These are phyloP conservation scores for Sebastes glaucus DNA, from an alignment of 2,797 vertebrate species.

Conservation along the genomic window DNA sequence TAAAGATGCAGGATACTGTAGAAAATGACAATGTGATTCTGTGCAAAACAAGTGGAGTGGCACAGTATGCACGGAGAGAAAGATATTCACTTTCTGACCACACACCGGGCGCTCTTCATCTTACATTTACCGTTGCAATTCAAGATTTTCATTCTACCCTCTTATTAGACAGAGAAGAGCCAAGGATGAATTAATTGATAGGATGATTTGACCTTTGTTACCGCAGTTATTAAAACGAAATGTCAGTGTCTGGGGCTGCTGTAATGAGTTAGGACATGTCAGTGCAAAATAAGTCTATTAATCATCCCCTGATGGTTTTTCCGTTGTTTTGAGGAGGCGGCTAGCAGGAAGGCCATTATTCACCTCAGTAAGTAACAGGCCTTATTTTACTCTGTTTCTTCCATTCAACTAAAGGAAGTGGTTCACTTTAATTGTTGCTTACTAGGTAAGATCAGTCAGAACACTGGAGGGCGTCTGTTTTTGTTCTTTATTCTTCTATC, in stretches of 20 bases:
- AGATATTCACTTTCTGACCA: background rate
- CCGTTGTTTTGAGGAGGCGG: conserved; percentile 9
- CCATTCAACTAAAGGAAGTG: conserved; percentile 35
- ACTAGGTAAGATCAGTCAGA: conserved; percentile 28
- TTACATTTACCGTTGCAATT: conserved; percentile 16
- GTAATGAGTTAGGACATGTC: conserved; percentile 59
- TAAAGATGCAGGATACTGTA: background rate
- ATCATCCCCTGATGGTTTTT: conserved; percentile 30
- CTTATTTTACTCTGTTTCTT: conserved; percentile 26
- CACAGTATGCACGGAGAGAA: background rate
- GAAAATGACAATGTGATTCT: background rate
- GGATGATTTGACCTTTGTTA: conserved; percentile 57
- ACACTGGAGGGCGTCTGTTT: conserved; percentile 7
- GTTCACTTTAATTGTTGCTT: conserved; percentile 41
- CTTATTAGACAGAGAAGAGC: conserved; percentile 10
- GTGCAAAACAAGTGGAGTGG: background rate
- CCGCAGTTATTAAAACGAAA: conserved; percentile 65
- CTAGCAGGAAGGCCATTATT: conserved; percentile 40
- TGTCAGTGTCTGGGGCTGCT: conserved; percentile 47
- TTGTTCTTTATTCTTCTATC: conserved; percentile 8
- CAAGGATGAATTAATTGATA: conserved; percentile 51
- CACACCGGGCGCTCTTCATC: background rate
- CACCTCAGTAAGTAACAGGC: background rate
- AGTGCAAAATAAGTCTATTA: conserved; percentile 53
- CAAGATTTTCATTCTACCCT: background rate